These are phyloP conservation scores for Panzeria rudis DNA, from an alignment of 2,888 invertebrate genomes.

Conservation along the genomic window DNA sequence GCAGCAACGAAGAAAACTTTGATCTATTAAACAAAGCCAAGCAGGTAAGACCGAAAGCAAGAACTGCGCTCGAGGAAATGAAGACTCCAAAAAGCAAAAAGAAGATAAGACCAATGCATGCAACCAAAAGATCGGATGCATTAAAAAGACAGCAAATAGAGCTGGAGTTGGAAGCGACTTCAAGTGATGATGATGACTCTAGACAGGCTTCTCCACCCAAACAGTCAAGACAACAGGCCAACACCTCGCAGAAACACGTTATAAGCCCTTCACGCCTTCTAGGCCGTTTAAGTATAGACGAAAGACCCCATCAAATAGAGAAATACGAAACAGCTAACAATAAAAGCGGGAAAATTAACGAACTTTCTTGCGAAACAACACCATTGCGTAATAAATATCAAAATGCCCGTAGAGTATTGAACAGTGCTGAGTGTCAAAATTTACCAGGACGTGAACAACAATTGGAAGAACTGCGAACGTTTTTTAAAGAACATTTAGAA, in stretches of 20 bases:
- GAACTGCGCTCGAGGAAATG: conserved; percentile 42
- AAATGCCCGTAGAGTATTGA: conserved; percentile 82
- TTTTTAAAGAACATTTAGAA: conserved; percentile 88
- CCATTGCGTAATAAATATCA: conserved; percentile 81
- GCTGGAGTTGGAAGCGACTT: conserved; percentile 10
- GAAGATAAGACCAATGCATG: conserved; percentile 60
- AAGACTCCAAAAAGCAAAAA: conserved; percentile 77
- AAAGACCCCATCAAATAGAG: conserved; percentile 62
- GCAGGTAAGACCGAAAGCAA: conserved; percentile 36
- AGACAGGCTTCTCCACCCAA: conserved; percentile 81
- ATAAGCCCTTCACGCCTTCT: conserved; percentile 81
- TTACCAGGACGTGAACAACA: conserved; percentile 93
- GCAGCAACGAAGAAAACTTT: conserved; percentile 76
- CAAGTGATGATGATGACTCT: conserved; percentile 65
- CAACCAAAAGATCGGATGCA: conserved; percentile 65
- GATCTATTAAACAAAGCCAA: conserved; percentile 78
- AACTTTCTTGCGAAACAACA: conserved; percentile 21
- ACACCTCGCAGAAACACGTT: conserved; percentile 74
- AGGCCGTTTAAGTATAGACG: conserved; percentile 81
- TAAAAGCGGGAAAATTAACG: neutral
- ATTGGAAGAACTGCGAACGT: conserved; percentile 87
- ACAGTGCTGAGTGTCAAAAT: conserved; percentile 83
- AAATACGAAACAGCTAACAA: conserved; percentile 20
- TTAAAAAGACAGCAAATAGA: conserved; percentile 61
- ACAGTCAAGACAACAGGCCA: conserved; percentile 76